Evolutionary conservation across 1,140 invertebrate species (phyloP), one percentile per base, ranked within the genome.

Genomic region (Hermatobates lingyangjiaoensis): DNA sequence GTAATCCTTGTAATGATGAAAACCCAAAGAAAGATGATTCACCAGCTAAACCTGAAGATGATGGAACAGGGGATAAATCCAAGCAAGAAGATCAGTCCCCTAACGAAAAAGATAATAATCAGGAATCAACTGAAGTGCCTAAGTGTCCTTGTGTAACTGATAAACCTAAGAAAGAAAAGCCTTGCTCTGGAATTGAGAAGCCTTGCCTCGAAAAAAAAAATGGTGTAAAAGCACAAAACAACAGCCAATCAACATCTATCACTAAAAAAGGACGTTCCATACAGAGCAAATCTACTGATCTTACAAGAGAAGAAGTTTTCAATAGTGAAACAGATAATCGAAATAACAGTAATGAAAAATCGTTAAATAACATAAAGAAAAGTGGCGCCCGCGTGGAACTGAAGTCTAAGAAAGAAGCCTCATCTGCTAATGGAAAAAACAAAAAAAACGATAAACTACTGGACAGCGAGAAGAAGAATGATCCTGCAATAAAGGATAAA

Each of bases 401-500:
- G 15, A 15, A 46, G 15, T n/a, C 10, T 34, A 18, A 21, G 5
- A 46, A 46, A 24, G 45, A 46, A 3, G 25, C 20, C 25, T 24
- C 45, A 4, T 46, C 18, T 24, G 30, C 30, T 34, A 34, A 34
- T n/a, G n/a, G n/a, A n/a, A n/a, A n/a, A n/a, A n/a, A 45, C 27
- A 46, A 46, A 52, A 52, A 48, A 46, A 53, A 53, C 30, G 27
- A 24, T n/a, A 28, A 48, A 18, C 27, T 12, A 28, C 14, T 24
- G 10, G 44, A 46, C 7, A 38, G 38, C 18, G 42, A 24, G 38
- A 51, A 51, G 24, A 52, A 48, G 23, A 27, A 48, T 15, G 46
- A 42, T 4, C 39, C 39, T 18, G 4, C 14, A 10, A 42, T 18
- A 7, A 14, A 42, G 39, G 21, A 34, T 7, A 34, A 34, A 42